Evolutionary conservation across 2,888 invertebrate genomes (phyloP).

Genomic region (Drosophila robusta): DNA sequence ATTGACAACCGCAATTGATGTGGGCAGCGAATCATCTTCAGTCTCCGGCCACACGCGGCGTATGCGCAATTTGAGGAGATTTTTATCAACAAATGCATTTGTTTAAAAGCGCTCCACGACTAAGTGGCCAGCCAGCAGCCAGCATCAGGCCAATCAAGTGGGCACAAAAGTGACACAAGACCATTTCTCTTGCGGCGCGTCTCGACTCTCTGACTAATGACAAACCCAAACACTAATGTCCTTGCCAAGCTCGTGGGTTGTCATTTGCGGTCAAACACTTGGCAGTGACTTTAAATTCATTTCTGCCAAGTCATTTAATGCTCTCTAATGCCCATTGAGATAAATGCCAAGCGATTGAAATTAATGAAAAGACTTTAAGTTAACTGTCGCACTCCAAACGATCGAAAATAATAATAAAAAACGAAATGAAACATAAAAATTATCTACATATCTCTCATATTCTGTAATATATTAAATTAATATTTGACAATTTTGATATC

Average conservation of each 20-base stretch:
- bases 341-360: constrained; percentile 1
- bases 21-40: constrained; percentile 23
- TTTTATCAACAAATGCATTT: constrained; percentile 23
- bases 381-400: neutral
- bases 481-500: too few species aligned
- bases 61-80: constrained; percentile 43
- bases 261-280: constrained; percentile 33
- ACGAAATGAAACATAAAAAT: too few species aligned
- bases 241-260: neutral
- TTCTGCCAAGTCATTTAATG: constrained; percentile 38
- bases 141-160: constrained; percentile 43
- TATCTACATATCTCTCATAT: too few species aligned
- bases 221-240: constrained; percentile 28
- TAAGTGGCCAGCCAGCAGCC: neutral
- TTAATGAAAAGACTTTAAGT: constrained; percentile 7
- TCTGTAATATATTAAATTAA: too few species aligned
- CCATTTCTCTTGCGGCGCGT: constrained; percentile 31
- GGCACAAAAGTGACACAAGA: constrained; percentile 44
- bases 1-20: constrained; percentile 42
- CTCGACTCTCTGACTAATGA: constrained; percentile 43
- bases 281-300: constrained; percentile 20
- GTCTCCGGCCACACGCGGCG: constrained; percentile 23
- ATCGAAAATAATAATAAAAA: too few species aligned
- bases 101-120: constrained; percentile 15
- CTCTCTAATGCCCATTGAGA: constrained; percentile 24